These are phyloP conservation scores for Synergus umbraculus DNA, from an alignment of 2,888 invertebrate genomes.

Conservation along the genomic window DNA sequence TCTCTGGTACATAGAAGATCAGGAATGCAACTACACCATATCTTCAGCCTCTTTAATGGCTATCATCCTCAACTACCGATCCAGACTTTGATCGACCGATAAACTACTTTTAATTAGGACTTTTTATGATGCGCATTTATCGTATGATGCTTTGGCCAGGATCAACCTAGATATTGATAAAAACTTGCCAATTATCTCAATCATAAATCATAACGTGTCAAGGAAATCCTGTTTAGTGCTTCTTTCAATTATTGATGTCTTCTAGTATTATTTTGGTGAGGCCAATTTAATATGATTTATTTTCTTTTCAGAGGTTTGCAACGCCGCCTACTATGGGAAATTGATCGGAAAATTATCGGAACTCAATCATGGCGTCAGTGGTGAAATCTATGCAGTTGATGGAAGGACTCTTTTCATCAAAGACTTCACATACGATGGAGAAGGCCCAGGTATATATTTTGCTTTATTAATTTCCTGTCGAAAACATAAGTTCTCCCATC, in stretches of 20 bases:
- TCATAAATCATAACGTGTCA: neutral
- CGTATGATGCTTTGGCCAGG: neutral
- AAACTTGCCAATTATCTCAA: neutral
- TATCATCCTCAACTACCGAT: conserved; percentile 7
- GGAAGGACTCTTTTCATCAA: conserved; percentile 91
- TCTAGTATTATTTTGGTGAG: neutral
- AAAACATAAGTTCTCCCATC: neutral
- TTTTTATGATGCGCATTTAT: conserved; percentile 3
- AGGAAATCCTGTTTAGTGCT: neutral
- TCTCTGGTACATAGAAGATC: conserved; percentile 24
- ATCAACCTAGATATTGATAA: conserved; percentile 8
- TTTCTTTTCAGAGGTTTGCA: conserved; percentile 69
- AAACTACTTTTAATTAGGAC: conserved; percentile 21
- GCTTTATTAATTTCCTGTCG: neutral
- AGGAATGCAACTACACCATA: conserved; percentile 16
- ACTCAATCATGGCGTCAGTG: conserved; percentile 91
- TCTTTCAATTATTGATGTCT: neutral
- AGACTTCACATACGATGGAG: conserved; percentile 94
- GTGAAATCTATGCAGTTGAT: conserved; percentile 92
- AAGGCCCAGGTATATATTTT: conserved; percentile 88
- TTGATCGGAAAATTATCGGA: conserved; percentile 87
- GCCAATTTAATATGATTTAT: neutral
- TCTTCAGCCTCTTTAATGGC: conserved; percentile 7
- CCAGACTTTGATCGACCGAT: conserved; percentile 23
- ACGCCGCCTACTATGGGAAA: conserved; percentile 85